These are phyloP conservation scores for Albula goreensis DNA, from an alignment of 2,113 vertebrate species.

Conservation along the genomic window DNA sequence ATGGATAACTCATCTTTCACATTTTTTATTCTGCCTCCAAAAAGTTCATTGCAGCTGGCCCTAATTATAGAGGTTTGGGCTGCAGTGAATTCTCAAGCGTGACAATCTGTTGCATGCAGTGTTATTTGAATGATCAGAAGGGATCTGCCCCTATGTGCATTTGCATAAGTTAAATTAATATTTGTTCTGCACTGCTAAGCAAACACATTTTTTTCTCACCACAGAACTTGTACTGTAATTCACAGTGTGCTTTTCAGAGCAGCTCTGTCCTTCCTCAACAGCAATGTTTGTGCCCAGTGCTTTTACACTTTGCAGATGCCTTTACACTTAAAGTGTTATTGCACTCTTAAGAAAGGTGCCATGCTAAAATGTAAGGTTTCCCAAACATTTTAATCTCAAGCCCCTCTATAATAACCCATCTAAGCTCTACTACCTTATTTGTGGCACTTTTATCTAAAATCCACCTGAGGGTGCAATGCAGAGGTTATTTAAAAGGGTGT, in stretches of 20 bases:
- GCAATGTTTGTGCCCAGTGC: background rate
- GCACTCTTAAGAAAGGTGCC: constrained; percentile 11
- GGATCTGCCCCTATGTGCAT: constrained; percentile 44
- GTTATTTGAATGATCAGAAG: constrained; percentile 59
- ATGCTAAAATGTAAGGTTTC: background rate
- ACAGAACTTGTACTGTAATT: constrained; percentile 25
- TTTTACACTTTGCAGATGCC: background rate
- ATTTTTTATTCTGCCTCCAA: constrained; percentile 34
- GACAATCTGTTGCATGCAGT: constrained; percentile 53
- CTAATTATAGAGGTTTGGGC: constrained; percentile 50
- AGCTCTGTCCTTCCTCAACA: constrained; percentile 10
- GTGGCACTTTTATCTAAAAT: too few relatives aligned
- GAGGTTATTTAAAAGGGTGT: background rate
- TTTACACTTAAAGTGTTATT: too few relatives aligned
- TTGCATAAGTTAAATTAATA: constrained; percentile 54
- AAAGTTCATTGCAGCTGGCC: constrained; percentile 29
- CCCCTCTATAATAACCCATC: background rate
- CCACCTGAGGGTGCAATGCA: background rate
- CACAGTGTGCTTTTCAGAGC: constrained; percentile 25
- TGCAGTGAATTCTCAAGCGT: constrained; percentile 35
- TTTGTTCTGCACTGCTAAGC: constrained; percentile 52
- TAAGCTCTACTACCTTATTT: background rate
- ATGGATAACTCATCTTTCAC: constrained; percentile 6
- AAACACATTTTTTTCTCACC: constrained; percentile 35
- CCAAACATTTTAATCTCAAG: background rate